A percentile compares a stretch with the other conserved stretches of the same genome.
Conservation (phyloP, 2,797 vertebrate species). For the Acomys russatus region DNA sequence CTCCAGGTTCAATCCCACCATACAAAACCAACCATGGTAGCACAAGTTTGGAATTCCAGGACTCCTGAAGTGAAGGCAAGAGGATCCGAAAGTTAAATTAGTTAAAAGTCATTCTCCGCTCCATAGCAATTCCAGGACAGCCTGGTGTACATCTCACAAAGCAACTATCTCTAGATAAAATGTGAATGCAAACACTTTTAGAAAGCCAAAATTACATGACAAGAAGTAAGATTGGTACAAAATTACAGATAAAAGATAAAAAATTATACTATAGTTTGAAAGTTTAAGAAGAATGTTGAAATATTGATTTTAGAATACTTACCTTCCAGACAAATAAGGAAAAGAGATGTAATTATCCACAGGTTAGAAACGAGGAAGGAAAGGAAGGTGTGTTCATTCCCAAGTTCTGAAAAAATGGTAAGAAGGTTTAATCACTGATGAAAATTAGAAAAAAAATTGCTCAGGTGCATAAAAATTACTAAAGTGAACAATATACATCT, state of each 20-base stretch:
- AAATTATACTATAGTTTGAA: neutral
- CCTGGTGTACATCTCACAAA: neutral
- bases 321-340: conserved; percentile 44
- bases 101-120: neutral
- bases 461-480: conserved; percentile 56
- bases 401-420: neutral
- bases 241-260: conserved; percentile 7
- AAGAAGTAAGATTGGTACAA: neutral
- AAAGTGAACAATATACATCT: conserved; percentile 47
- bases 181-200: neutral
- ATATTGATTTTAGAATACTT: conserved; percentile 45
- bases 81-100: neutral
- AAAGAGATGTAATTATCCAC: neutral
- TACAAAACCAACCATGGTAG: neutral
- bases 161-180: neutral
- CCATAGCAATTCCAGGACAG: neutral
- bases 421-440: conserved; percentile 34
- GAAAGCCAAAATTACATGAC: neutral
- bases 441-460: conserved; percentile 47
- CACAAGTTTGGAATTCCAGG: neutral
- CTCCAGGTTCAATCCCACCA: neutral
- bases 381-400: neutral
- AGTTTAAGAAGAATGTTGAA: conserved; percentile 26
- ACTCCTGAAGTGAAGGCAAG: neutral
- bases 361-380: conserved; percentile 50